Conservation (phyloP, 2,888 invertebrate genomes). For the Lysandra bellargus region DNA sequence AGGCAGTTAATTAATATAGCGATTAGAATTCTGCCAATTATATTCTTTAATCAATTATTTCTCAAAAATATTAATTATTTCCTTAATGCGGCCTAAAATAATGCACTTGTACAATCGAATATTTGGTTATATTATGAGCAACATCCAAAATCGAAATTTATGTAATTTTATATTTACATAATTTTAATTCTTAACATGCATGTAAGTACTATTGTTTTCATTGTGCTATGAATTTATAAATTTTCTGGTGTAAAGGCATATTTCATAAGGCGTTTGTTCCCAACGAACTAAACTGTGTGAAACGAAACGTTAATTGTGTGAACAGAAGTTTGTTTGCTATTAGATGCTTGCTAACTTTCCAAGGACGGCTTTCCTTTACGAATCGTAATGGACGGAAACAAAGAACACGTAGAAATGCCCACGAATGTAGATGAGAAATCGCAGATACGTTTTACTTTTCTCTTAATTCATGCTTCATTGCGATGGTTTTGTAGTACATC, state of each 20-base stretch:
- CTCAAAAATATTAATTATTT: background rate
- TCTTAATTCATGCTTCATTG: slow-evolving; percentile 14
- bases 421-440: background rate
- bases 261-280: slow-evolving; percentile 7
- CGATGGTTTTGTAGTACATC: background rate
- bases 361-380: slow-evolving; percentile 62
- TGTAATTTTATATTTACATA: background rate
- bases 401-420: slow-evolving; percentile 39
- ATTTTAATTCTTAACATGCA: background rate
- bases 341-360: slow-evolving; percentile 55
- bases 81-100: background rate
- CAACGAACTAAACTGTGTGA: slow-evolving; percentile 31
- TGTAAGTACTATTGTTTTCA: background rate
- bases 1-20: background rate
- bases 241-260: background rate
- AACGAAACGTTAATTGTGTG: slow-evolving; percentile 41
- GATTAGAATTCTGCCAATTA: background rate
- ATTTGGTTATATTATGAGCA: background rate
- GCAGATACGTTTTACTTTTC: background rate
- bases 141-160: background rate
- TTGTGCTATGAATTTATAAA: background rate
- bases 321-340: slow-evolving; percentile 45
- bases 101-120: background rate
- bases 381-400: slow-evolving; percentile 36
- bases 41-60: background rate